Evolutionary conservation across 2,113 vertebrate species (phyloP), one percentile per base, ranked within the genome.

Genomic region (Oenanthe oenanthe): DNA sequence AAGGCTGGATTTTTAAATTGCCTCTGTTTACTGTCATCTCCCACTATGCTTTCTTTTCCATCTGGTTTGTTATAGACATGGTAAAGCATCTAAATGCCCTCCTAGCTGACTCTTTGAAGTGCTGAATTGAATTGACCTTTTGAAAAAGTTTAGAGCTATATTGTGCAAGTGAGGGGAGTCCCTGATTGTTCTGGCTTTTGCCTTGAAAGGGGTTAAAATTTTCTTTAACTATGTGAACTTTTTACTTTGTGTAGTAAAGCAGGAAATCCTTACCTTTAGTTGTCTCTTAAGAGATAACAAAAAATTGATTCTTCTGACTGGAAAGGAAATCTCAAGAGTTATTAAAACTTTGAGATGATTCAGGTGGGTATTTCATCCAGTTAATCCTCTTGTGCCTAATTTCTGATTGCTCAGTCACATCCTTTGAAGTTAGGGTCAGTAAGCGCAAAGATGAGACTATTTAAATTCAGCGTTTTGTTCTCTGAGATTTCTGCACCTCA

Each of bases 1-100:
- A 95, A 77, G 86, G 84, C 91, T 95, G 79, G 86, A 67, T 81
- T 95, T 92, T 89, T 45, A 63, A 95, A 95, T 93, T 93, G 92
- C 91, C 86, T 96, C 95, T 95, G 65, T 93, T 93, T 95, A 89
- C 76, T 93, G 80, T 95, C 91, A 95, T 94, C 92, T 96, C 89
- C 94, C 89, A 96, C 94, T 95, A 31, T 93, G 76, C 92, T 96
- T 95, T 93, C 72, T 89, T 95, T 96, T 96, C 86, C 96, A 95
- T 97, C 96, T 91, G 92, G 62, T 67, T 84, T 86, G 34, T 81
- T 91, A 57, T 0, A 81, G 73, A 78, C 53, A 31, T 68, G 32
- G 70, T 94, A 77, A 95, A 92, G 91, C 76, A 87, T 83, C 72
- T 40, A 38, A 95, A 51, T 84, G 57, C 84, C 75, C 60, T 94